Base-by-base conservation (phyloP, 1,140 invertebrate species). In the Adelges cooleyi region DNA sequence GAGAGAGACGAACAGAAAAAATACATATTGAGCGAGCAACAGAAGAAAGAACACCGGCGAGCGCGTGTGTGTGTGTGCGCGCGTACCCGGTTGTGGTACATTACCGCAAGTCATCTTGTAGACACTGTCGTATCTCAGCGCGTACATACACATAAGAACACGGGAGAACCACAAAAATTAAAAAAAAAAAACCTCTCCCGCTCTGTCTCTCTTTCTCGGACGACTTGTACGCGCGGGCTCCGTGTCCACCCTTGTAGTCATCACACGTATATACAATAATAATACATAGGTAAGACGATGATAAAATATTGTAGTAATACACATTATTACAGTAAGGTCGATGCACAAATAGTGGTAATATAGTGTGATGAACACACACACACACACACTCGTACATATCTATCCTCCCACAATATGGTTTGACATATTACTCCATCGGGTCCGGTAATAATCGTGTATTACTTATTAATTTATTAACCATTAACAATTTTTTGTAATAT, bases 1-100 rank as follows among this genome's bases (percentile, higher is more conserved):
- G 67, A 68, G 50, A 56, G 56, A 69, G 51, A 17, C n/a, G 49
- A 50, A 70, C 20, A 54, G 49, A 65, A 51, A 65, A 66, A 5
- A 33, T 5, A 6, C 29, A 11, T 6, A 33, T 5, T 33, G 29
- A 65, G 66, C 65, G 65, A 49, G 50, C 46, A 56, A 66, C 36
- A 62, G 51, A 42, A 49, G 56, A 8, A 27, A 48, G 51, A 46
- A 25, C 65, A 66, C 23, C 25, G 33, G 59, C 56, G 53, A 11
- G 42, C 3, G 18, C 11, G 29, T 38, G 54, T 33, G 11, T 33
- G 15, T 44, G n/a, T 11, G 15, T 44, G 15, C 10, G n/a, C 4
- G n/a, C 40, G 40, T 4, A 15, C 11, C 10, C 6, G 6, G 36
- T 6, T 8, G 40, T 17, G 10, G 40, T 44, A 27, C 40, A 6